phyloP scores from a whole-genome alignment of 1,140 invertebrate species.

The Zaprionus tsacasi region DNA sequence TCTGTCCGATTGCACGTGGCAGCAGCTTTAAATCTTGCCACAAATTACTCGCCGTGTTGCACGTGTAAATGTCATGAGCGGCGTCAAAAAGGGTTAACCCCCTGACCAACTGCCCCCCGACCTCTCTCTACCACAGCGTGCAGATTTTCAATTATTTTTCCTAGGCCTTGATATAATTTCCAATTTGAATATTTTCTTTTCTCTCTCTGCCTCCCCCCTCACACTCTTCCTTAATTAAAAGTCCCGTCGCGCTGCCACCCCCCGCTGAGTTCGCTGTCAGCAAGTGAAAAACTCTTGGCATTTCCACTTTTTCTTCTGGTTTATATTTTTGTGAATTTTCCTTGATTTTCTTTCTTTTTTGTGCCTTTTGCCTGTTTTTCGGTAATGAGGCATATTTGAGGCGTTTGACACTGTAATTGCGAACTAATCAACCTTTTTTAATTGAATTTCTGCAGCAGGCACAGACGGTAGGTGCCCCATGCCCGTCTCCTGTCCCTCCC shows the following conservation, averaged over 20 bases:
- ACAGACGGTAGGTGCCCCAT: constrained; percentile 1
- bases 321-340: background rate
- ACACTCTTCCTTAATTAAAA: constrained; percentile 61
- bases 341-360: background rate
- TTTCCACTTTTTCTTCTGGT: constrained; percentile 31
- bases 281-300: constrained; percentile 29
- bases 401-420: constrained; percentile 61
- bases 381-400: constrained; percentile 69
- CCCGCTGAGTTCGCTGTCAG: constrained; percentile 30
- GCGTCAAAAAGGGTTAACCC: constrained; percentile 6
- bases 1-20: constrained; percentile 40
- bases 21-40: background rate
- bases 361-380: background rate
- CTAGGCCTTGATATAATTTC: constrained; percentile 45
- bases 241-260: constrained; percentile 42
- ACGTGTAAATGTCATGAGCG: constrained; percentile 61
- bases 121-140: constrained; percentile 21
- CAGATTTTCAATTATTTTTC: constrained; percentile 59
- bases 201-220: background rate
- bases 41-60: constrained; percentile 43
- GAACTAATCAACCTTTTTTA: constrained; percentile 81
- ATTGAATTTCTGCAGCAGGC: constrained; percentile 71
- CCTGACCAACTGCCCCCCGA: background rate
- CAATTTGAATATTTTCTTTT: constrained; percentile 51
- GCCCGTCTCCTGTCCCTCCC: background rate